phyloP scores from a whole-genome alignment of 2,113 vertebrate species.

The Actenoides hombroni region DNA sequence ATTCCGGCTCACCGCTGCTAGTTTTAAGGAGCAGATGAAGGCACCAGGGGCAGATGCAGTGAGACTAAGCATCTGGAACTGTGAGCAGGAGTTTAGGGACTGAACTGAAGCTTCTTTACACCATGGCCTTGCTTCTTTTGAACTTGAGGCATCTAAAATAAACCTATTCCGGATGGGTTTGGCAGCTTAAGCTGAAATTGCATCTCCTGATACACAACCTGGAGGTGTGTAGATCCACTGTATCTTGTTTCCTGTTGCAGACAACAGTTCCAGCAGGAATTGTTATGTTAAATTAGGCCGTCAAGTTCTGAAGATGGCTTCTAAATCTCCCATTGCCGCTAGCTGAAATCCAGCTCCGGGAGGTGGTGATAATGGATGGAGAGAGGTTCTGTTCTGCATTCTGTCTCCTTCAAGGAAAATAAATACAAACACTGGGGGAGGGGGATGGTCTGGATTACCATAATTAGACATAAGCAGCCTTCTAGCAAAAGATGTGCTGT shows the following conservation, averaged over 20 bases:
- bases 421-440: not conserved
- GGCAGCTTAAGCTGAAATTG: not conserved
- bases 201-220: not conserved
- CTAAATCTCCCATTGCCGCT: not conserved
- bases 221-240: not conserved
- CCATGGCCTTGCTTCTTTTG: not conserved
- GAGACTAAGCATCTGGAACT: not conserved
- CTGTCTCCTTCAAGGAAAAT: not conserved
- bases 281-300: not conserved
- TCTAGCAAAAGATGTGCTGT: not conserved
- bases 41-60: not conserved
- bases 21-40: not conserved
- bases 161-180: not conserved
- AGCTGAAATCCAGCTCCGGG: not conserved
- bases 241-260: not conserved
- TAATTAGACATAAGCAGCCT: conserved; percentile 17
- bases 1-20: not conserved
- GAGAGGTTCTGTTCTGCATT: not conserved
- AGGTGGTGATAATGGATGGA: not conserved
- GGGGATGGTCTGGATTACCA: not conserved
- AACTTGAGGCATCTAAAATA: not conserved
- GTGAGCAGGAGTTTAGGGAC: not conserved
- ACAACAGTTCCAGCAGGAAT: not conserved
- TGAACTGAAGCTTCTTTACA: not conserved
- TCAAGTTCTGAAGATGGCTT: not conserved